Conservation (phyloP, 1,140 invertebrate species). For the Caenorhabditis inopinata region DNA sequence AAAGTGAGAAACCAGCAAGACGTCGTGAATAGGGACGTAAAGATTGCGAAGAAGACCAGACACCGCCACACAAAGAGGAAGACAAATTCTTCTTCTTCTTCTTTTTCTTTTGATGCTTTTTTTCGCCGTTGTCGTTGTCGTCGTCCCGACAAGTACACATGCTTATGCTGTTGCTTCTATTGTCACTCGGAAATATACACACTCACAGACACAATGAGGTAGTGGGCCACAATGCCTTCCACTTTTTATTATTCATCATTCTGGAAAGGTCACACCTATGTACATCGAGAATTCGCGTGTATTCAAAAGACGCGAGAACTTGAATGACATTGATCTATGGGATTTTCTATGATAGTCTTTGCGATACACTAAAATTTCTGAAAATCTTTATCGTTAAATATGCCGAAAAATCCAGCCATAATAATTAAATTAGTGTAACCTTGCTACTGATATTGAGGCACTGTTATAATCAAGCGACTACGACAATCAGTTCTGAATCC, state of each 20-base stretch:
- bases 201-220: constrained; percentile 16
- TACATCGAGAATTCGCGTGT: background rate
- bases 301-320: too few species aligned
- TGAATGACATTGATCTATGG: too few species aligned
- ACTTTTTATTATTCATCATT: background rate
- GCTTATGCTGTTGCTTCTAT: background rate
- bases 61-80: constrained; percentile 1
- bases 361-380: too few species aligned
- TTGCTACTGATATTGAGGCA: background rate
- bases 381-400: background rate
- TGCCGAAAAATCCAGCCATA: background rate
- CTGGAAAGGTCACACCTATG: background rate
- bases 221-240: constrained; percentile 26
- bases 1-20: background rate
- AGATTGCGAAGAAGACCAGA: constrained; percentile 10
- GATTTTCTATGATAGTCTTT: too few species aligned
- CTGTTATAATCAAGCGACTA: background rate
- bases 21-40: constrained; percentile 11
- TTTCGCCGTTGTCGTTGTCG: background rate
- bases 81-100: background rate
- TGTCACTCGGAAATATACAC: constrained; percentile 24
- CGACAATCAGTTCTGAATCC: background rate
- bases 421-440: constrained; percentile 9
- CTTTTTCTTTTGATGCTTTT: constrained; percentile 28
- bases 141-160: constrained; percentile 24